Evolutionary conservation across 2,797 vertebrate species (phyloP).

Genomic region (Crocodylus rhombifer): DNA sequence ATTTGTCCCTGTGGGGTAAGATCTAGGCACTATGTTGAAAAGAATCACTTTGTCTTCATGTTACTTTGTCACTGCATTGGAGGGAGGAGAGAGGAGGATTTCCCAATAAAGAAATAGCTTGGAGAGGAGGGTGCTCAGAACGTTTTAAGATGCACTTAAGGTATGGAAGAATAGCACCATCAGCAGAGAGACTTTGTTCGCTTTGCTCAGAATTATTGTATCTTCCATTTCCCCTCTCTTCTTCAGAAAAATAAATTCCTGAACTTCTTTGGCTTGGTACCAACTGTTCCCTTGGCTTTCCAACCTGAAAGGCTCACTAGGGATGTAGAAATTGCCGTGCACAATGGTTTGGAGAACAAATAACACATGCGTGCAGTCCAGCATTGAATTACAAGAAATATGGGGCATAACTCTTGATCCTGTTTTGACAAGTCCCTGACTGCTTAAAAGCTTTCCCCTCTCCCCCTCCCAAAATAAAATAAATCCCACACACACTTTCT

Average conservation of each 20-base stretch:
- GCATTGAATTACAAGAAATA: conserved; percentile 61
- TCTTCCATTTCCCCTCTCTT: background rate
- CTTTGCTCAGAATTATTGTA: conserved; percentile 12
- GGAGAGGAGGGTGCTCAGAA: background rate
- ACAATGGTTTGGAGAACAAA: conserved; percentile 58
- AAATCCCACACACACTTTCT: conserved; percentile 54
- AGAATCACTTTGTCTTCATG: background rate
- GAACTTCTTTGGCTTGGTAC: conserved; percentile 45
- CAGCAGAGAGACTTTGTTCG: background rate
- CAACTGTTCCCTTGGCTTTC: conserved; percentile 52
- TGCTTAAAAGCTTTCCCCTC: conserved; percentile 47
- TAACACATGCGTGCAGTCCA: conserved; percentile 32
- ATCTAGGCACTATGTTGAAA: background rate
- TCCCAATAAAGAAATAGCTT: background rate
- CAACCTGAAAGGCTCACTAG: conserved; percentile 45
- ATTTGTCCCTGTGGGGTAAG: background rate
- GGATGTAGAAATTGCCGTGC: conserved; percentile 41
- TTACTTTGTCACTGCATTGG: background rate
- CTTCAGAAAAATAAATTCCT: conserved; percentile 60
- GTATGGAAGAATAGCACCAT: background rate
- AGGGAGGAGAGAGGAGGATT: background rate
- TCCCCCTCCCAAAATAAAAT: background rate
- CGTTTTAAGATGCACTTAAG: background rate
- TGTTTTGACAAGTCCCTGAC: conserved; percentile 49
- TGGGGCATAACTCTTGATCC: conserved; percentile 28